These are phyloP conservation scores for Ormyrus thymus DNA, from an alignment of 2,888 invertebrate genomes.

Conservation along the genomic window DNA sequence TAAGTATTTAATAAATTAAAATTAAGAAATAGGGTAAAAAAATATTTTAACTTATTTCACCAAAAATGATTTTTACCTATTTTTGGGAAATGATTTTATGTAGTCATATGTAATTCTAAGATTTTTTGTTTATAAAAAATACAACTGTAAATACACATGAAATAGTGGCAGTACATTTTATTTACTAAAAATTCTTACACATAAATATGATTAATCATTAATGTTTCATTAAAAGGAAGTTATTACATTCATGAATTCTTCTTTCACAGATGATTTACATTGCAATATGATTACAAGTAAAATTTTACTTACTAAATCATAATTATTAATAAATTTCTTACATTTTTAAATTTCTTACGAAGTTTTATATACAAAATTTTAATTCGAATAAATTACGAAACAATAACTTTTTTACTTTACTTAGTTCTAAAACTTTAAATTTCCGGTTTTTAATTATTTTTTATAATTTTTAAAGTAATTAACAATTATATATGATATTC, in stretches of 20 bases:
- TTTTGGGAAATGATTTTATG: conserved; percentile 48
- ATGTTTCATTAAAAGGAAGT: conserved; percentile 49
- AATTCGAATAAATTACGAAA: conserved; percentile 47
- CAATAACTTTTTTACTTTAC: conserved; percentile 39
- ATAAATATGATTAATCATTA: conserved; percentile 49
- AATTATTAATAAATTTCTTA: conserved; percentile 27
- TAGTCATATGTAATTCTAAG: conserved; percentile 23
- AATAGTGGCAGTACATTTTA: conserved; percentile 55
- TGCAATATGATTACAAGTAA: conserved; percentile 35
- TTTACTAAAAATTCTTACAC: conserved; percentile 53
- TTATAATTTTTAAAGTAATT: conserved; percentile 50
- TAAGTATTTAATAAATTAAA: not conserved
- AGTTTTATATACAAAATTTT: conserved; percentile 49
- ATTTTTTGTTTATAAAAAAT: conserved; percentile 38
- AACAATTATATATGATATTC: conserved; percentile 50
- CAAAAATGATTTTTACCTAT: conserved; percentile 41
- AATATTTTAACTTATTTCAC: conserved; percentile 37
- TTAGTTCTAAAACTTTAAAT: conserved; percentile 36
- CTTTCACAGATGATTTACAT: conserved; percentile 38
- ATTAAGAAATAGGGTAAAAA: not conserved
- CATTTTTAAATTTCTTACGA: conserved; percentile 41
- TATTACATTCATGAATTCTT: conserved; percentile 39
- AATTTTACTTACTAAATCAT: conserved; percentile 35
- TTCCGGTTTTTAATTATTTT: conserved; percentile 37
- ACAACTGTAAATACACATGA: conserved; percentile 52